Base-by-base conservation (phyloP, 2,113 vertebrate species). In the Epinephelus lanceolatus region DNA sequence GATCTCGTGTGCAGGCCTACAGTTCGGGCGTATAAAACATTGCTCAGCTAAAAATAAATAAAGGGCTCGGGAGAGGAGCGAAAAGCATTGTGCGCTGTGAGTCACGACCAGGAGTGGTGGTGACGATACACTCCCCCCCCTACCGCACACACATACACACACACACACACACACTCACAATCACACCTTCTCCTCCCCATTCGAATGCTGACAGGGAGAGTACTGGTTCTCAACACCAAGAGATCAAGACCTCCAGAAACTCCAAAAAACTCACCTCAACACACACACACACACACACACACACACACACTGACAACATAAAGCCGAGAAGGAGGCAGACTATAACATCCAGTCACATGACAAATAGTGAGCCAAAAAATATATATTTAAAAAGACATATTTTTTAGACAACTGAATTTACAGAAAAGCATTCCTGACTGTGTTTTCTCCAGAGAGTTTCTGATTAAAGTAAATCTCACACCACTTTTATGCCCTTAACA, bases 41-140 rank as follows among this genome's bases (percentile, higher is more conserved):
- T 93, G 83, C 90, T 92, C 89, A 84, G 88, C 91, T 93, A 93
- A 92, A 93, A 92, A 93, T 91, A 92, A 91, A 92, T 84, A 90
- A 90, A 91, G 75, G 81, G 80, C 79, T 87, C 53, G 18, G 55
- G 76, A 89, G 87, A 89, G 85, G 65, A 90, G 83, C 30, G 80
- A 87, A 91, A 90, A 90, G 83, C 86, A 89, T 90, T 86, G 89
- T 89, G 89, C 18, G 23, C 80, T 76, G 74, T 89, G 86, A 90
- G 88, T 92, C 89, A 92, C 88, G 86, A 91, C 85, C 88, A 90
- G 86, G 69, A 89, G 80, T 76, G 84, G 83, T 89, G 87, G 84
- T 91, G 92, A 91, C 82, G 77, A 89, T 89, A 78, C 86, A 70
- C 71, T 47, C 61, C 71, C 40, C 40, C 66, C 3, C 59, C n/a